phyloP scores from a whole-genome alignment of 2,113 vertebrate species.

The Columba livia region DNA sequence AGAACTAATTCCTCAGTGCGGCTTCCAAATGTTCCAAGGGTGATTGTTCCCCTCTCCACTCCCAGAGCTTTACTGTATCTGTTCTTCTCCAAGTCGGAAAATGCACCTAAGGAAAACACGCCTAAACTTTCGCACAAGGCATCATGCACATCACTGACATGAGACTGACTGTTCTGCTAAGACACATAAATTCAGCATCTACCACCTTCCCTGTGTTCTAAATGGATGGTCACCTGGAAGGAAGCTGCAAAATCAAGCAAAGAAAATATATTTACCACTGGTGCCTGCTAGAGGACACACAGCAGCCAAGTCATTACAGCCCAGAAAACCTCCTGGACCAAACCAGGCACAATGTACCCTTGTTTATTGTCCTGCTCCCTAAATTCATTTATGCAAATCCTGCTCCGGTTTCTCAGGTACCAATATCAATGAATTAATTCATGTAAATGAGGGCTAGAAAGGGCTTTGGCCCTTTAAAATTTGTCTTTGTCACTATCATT shows the following conservation, averaged over 20 bases:
- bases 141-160: rapidly evolving
- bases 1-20: constrained; percentile 32
- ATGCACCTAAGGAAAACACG: neutral
- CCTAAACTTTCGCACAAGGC: neutral
- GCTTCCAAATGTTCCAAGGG: constrained; percentile 23
- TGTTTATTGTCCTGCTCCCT: neutral
- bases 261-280: neutral
- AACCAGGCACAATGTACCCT: neutral
- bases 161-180: neutral
- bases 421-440: neutral
- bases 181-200: neutral
- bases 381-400: neutral
- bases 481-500: neutral
- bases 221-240: neutral
- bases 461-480: neutral
- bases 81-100: neutral
- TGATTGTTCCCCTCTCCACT: neutral
- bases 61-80: neutral
- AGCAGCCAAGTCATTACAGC: neutral
- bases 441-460: neutral
- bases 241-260: neutral
- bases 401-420: neutral
- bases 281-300: neutral
- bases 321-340: neutral
- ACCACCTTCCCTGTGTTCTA: neutral